A percentile compares a stretch with the other conserved stretches of the same genome.
Evolutionary conservation across 2,888 invertebrate genomes (phyloP).

Genomic region (Augochlorella aurata): DNA sequence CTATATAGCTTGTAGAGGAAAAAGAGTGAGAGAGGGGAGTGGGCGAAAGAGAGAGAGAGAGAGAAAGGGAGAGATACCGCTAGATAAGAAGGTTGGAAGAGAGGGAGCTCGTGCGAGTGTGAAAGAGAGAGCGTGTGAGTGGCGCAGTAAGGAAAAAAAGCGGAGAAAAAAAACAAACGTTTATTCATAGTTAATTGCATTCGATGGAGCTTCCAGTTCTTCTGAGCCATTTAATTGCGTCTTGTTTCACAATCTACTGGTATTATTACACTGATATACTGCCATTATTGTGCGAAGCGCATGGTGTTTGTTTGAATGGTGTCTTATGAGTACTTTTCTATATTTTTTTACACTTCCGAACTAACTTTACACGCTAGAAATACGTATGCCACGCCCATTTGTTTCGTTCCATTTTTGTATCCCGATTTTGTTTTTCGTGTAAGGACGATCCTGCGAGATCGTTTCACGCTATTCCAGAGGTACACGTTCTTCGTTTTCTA

Average conservation of each 20-base stretch:
- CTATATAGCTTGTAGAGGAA: constrained; percentile 34
- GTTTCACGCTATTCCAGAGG: background rate
- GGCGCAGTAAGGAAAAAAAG: constrained; percentile 6
- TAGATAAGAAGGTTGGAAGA: constrained; percentile 18
- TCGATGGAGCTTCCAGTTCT: constrained; percentile 52
- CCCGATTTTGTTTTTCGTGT: background rate
- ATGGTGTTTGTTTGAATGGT: constrained; percentile 65
- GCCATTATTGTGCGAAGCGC: constrained; percentile 64
- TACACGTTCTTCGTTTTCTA: background rate
- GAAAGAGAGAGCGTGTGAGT: constrained; percentile 6
- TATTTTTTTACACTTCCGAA: constrained; percentile 41
- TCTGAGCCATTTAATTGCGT: constrained; percentile 50
- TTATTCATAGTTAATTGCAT: constrained; percentile 53
- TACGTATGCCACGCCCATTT: constrained; percentile 5
- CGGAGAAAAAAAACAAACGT: constrained; percentile 8
- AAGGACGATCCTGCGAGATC: background rate
- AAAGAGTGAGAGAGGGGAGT: background rate
- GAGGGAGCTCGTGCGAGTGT: background rate
- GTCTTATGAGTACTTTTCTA: constrained; percentile 24
- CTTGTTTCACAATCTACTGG: constrained; percentile 56
- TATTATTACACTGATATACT: constrained; percentile 68
- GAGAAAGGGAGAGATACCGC: background rate
- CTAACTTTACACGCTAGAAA: constrained; percentile 4
- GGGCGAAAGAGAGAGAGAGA: background rate
- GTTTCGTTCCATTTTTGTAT: background rate